These are phyloP conservation scores for Cataglyphis albicans DNA, from an alignment of 2,888 invertebrate genomes.

Conservation along the genomic window DNA sequence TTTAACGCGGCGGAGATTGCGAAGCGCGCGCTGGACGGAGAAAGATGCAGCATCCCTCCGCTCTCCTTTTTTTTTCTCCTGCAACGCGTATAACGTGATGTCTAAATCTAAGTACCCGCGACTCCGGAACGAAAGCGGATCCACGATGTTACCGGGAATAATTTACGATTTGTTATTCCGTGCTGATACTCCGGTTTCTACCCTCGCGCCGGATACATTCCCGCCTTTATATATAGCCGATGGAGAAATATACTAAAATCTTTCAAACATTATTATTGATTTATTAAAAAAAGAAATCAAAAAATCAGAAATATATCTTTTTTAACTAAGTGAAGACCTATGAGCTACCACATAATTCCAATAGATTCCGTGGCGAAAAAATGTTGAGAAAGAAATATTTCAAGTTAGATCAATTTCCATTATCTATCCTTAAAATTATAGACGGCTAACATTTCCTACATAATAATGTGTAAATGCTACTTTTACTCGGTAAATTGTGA, in stretches of 20 bases:
- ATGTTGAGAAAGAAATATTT: not conserved
- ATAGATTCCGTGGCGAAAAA: not conserved
- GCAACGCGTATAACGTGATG: slow-evolving; percentile 73
- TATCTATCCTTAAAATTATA: not conserved
- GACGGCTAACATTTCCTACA: not conserved
- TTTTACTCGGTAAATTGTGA: not conserved
- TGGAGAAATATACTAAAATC: not conserved
- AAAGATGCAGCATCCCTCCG: slow-evolving; percentile 24
- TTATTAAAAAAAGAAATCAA: not conserved
- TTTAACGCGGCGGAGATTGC: slow-evolving; percentile 81
- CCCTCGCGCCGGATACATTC: slow-evolving; percentile 40
- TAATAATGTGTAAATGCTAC: not conserved
- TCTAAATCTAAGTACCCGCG: slow-evolving; percentile 79
- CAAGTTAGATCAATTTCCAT: not conserved
- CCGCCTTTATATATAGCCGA: slow-evolving; percentile 24
- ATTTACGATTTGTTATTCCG: slow-evolving; percentile 77
- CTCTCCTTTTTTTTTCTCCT: slow-evolving; percentile 53
- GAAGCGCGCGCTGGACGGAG: slow-evolving; percentile 54
- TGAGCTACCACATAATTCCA: not conserved
- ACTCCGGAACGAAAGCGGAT: slow-evolving; percentile 78
- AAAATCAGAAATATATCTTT: not conserved
- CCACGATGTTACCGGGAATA: slow-evolving; percentile 75
- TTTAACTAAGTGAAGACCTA: not conserved
- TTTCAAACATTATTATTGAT: not conserved
- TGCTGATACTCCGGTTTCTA: slow-evolving; percentile 2